Conservation (phyloP, 2,797 vertebrate genomes). For the Characodon lateralis region DNA sequence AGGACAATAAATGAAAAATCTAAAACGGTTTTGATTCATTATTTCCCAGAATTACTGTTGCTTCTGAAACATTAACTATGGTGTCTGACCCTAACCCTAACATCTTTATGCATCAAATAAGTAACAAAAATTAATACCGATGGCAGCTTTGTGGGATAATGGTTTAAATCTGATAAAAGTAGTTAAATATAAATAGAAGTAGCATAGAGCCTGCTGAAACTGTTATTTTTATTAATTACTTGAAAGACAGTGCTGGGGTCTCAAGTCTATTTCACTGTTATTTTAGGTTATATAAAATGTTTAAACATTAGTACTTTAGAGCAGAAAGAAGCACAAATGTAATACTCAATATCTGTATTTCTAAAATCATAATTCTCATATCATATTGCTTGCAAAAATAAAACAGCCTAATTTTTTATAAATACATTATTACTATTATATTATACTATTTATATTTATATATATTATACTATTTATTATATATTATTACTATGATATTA, state of each 20-base stretch:
- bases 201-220: no score
- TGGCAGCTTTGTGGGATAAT: neutral
- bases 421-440: neutral
- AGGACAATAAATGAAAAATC: neutral
- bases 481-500: no score
- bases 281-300: neutral
- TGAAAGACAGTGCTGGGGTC: no score
- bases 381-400: neutral
- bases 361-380: no score
- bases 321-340: neutral
- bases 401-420: neutral
- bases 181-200: neutral
- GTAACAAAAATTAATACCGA: neutral
- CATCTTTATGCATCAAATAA: neutral
- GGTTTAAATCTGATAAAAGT: neutral
- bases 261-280: neutral
- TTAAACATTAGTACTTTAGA: neutral
- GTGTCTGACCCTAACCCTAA: no score
- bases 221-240: no score
- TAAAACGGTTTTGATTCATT: neutral
- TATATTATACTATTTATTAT: no score
- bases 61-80: no score
- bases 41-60: neutral
- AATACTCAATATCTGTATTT: no score
- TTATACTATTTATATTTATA: no score